Evolutionary conservation across 2,797 vertebrate genomes (phyloP).

Genomic region (Orestias chungarensis): DNA sequence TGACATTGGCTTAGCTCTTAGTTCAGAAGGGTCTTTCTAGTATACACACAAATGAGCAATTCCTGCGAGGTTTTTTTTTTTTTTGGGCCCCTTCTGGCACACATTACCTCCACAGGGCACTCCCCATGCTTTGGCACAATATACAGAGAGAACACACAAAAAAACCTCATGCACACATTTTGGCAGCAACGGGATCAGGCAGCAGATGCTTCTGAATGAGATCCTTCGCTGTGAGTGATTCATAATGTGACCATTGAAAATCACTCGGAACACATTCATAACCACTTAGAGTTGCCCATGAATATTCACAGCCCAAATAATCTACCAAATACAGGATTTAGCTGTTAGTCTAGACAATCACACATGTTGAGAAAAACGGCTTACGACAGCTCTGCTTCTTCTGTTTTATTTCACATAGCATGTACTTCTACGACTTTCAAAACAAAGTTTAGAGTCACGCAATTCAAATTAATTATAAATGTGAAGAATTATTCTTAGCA

Average conservation of each 20-base stretch:
- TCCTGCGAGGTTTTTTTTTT: constrained; percentile 48
- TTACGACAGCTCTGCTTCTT: constrained; percentile 5
- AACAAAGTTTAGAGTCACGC: constrained; percentile 43
- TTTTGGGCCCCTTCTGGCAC: constrained; percentile 63
- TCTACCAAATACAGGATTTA: constrained; percentile 34
- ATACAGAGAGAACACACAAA: constrained; percentile 60
- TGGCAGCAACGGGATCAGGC: constrained; percentile 63
- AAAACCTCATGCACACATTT: constrained; percentile 42
- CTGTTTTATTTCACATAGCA: constrained; percentile 19
- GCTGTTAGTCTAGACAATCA: constrained; percentile 22
- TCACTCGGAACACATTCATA: constrained; percentile 70
- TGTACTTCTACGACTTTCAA: constrained; percentile 34
- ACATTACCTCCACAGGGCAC: constrained; percentile 53
- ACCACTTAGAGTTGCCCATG: constrained; percentile 60
- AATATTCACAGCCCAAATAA: constrained; percentile 56
- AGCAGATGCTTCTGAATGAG: constrained; percentile 76
- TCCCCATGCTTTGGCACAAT: constrained; percentile 58
- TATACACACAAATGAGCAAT: constrained; percentile 10
- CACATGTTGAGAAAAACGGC: constrained; percentile 12
- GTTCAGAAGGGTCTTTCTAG: constrained; percentile 30
- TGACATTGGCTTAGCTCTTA: constrained; percentile 57
- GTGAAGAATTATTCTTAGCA: constrained; percentile 45
- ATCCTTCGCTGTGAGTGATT: constrained; percentile 62
- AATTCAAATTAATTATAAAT: constrained; percentile 56
- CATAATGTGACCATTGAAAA: constrained; percentile 72